Conservation (phyloP, 92 coral and sea anemone genomes). For the Actinostola sp. region DNA sequence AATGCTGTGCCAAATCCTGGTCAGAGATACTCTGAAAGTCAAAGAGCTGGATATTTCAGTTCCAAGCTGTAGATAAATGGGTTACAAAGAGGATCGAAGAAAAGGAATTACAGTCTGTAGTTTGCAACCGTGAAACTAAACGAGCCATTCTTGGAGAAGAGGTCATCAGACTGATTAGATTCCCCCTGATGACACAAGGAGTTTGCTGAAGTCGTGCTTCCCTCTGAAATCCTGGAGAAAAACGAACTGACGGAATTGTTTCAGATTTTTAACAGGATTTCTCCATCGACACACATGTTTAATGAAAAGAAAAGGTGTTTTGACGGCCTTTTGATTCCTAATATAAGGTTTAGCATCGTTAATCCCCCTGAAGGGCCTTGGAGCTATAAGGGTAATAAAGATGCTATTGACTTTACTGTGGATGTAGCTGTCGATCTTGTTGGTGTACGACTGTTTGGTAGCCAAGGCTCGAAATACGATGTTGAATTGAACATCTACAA, state of each 20-base stretch:
- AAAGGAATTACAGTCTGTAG: constrained; percentile 1
- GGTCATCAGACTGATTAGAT: constrained; percentile 21
- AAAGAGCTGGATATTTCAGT: constrained; percentile 64
- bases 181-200: constrained; percentile 50
- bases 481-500: constrained; percentile 30
- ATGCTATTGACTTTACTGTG: constrained; percentile 26
- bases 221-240: constrained; percentile 13
- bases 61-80: constrained; percentile 64
- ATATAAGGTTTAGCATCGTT: background rate
- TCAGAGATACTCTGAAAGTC: constrained; percentile 59
- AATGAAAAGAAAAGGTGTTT: background rate
- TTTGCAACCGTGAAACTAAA: constrained; percentile 11
- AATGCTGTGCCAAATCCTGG: constrained; percentile 46
- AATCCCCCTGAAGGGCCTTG: background rate
- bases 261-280: constrained; percentile 12
- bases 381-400: constrained; percentile 9
- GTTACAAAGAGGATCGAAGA: constrained; percentile 38
- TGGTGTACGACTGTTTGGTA: constrained; percentile 62
- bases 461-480: constrained; percentile 22
- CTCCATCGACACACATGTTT: background rate
- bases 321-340: background rate
- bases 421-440: constrained; percentile 19
- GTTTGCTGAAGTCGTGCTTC: constrained; percentile 35
- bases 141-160: constrained; percentile 25
- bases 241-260: constrained; percentile 25